A percentile compares a stretch with the other conserved stretches of the same genome.
Evolutionary conservation across 2,888 invertebrate species (phyloP).

Genomic region (Dasysyrphus tricinctus): DNA sequence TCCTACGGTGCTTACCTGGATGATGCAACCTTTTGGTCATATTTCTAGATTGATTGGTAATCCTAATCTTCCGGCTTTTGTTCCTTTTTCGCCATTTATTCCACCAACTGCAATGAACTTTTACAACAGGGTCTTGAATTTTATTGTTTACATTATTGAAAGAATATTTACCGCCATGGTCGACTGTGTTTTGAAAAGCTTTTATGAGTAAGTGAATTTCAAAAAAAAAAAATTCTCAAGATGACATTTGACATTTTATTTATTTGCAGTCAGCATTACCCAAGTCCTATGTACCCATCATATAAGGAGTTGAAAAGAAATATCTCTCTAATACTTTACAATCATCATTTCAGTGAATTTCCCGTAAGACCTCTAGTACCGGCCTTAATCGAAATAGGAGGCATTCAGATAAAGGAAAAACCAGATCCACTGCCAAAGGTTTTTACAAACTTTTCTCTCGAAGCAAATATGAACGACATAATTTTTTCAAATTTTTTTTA

Average conservation of each 20-base stretch:
- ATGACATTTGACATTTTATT: neutral
- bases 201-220: constrained; percentile 39
- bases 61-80: constrained; percentile 72
- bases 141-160: constrained; percentile 35
- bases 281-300: constrained; percentile 70
- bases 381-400: constrained; percentile 76
- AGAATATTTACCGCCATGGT: neutral
- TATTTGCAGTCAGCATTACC: constrained; percentile 65
- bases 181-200: neutral
- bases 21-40: constrained; percentile 63
- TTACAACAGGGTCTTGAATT: constrained; percentile 70
- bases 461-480: neutral
- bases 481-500: neutral
- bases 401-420: constrained; percentile 76
- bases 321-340: constrained; percentile 74
- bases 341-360: constrained; percentile 76
- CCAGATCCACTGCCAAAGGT: constrained; percentile 74
- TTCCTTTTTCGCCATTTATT: constrained; percentile 55
- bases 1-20: constrained; percentile 76
- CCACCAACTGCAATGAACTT: constrained; percentile 61
- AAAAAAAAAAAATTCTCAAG: neutral
- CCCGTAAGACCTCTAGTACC: constrained; percentile 75
- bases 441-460: neutral
- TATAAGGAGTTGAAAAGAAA: constrained; percentile 70
- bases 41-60: constrained; percentile 75